A percentile compares a stretch with the other conserved stretches of the same genome.
These are phyloP conservation scores for Lophochroa leadbeateri DNA, from an alignment of 2,113 vertebrate genomes.

Conservation along the genomic window DNA sequence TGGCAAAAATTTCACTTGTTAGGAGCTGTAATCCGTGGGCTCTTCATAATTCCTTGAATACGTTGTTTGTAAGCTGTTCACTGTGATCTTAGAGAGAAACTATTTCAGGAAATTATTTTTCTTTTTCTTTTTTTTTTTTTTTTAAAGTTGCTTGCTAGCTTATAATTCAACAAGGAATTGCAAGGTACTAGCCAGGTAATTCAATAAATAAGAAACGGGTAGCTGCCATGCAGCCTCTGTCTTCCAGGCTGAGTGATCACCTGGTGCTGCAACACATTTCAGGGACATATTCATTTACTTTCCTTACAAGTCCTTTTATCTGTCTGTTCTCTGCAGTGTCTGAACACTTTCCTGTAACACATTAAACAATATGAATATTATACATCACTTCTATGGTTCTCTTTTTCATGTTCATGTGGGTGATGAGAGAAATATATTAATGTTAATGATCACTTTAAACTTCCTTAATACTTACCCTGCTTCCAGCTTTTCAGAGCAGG, in stretches of 20 bases:
- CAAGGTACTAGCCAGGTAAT: neutral
- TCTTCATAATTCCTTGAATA: neutral
- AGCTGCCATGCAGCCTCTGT: neutral
- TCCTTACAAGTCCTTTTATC: neutral
- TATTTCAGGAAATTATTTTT: neutral
- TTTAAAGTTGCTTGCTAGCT: neutral
- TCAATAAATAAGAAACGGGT: slow-evolving; percentile 39
- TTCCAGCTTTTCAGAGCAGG: slow-evolving; percentile 11
- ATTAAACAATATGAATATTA: slow-evolving; percentile 45
- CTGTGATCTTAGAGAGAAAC: neutral
- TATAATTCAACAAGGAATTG: slow-evolving; percentile 11
- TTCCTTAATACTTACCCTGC: neutral
- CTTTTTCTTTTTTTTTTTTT: neutral
- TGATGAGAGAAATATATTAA: slow-evolving; percentile 12
- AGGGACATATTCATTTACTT: neutral
- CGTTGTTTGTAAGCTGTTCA: neutral
- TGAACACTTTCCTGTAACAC: slow-evolving; percentile 9
- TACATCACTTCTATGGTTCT: slow-evolving; percentile 17
- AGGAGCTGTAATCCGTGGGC: neutral
- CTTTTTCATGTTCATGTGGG: neutral
- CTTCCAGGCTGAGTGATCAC: slow-evolving; percentile 17
- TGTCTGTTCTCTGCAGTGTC: neutral
- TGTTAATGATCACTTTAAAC: neutral
- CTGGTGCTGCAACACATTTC: neutral
- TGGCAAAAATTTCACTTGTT: neutral